Conservation (phyloP, 2,797 vertebrate species). For the Premnoplex brunnescens region DNA sequence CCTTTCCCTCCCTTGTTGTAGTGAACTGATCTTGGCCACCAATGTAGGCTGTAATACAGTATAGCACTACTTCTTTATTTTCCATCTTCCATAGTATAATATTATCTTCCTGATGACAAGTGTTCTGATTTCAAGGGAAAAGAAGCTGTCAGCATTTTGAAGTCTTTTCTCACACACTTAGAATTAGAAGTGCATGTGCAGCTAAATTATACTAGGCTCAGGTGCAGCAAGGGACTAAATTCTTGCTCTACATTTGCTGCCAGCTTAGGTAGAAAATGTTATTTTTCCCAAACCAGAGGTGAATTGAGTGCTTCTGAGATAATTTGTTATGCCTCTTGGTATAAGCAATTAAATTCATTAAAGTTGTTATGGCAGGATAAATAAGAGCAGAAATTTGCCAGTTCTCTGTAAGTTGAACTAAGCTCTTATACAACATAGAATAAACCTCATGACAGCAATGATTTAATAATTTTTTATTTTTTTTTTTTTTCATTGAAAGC, state of each 20-base stretch:
- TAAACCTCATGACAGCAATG: background rate
- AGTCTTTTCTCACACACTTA: background rate
- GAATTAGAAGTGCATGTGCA: background rate
- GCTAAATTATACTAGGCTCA: background rate
- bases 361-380: background rate
- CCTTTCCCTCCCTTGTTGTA: background rate
- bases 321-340: background rate
- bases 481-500: background rate
- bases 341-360: background rate
- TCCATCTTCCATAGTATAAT: background rate
- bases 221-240: background rate
- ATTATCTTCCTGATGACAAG: background rate
- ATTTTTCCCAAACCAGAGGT: background rate
- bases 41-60: background rate
- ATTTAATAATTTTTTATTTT: background rate
- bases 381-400: background rate
- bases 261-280: background rate
- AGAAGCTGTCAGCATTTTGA: background rate
- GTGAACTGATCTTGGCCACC: background rate
- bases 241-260: background rate
- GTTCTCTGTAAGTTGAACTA: background rate
- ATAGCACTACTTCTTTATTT: background rate
- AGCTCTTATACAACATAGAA: background rate
- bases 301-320: background rate
- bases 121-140: background rate